A percentile compares a stretch with the other conserved stretches of the same genome.
Evolutionary conservation across 2,113 vertebrate species (phyloP).

Genomic region (Serilophus lunatus): DNA sequence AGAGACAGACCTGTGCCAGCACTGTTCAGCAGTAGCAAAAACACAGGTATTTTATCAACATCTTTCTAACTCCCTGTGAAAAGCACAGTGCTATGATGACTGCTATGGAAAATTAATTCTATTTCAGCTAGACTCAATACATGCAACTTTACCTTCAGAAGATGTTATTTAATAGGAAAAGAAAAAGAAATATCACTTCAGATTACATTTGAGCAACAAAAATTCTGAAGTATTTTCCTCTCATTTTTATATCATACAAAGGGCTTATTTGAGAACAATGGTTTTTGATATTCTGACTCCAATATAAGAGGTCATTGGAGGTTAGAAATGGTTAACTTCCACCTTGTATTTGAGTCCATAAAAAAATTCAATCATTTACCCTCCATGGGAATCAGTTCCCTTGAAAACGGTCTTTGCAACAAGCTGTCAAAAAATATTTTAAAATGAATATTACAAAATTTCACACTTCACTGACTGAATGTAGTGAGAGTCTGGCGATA

Average conservation of each 20-base stretch:
- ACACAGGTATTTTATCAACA: not conserved
- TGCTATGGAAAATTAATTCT: not conserved
- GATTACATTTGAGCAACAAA: too few species aligned
- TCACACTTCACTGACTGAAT: conserved; percentile 9
- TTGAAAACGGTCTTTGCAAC: not conserved
- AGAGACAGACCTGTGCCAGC: not conserved
- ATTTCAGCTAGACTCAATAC: not conserved
- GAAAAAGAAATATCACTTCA: not conserved
- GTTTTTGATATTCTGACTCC: not conserved
- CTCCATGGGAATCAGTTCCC: not conserved
- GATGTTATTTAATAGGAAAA: not conserved
- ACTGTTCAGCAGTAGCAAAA: not conserved
- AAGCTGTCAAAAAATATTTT: not conserved
- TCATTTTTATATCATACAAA: not conserved
- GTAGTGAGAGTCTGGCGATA: not conserved
- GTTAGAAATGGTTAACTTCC: not conserved
- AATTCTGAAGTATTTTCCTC: too few species aligned
- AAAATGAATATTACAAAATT: not conserved
- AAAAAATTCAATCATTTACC: not conserved
- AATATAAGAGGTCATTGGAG: not conserved
- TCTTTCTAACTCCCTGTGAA: not conserved
- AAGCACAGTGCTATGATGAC: not conserved
- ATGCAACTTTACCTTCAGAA: not conserved
- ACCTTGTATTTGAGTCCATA: not conserved
- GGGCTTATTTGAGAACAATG: not conserved